Conservation (phyloP, 1,140 invertebrate genomes). For the Sipha flava region DNA sequence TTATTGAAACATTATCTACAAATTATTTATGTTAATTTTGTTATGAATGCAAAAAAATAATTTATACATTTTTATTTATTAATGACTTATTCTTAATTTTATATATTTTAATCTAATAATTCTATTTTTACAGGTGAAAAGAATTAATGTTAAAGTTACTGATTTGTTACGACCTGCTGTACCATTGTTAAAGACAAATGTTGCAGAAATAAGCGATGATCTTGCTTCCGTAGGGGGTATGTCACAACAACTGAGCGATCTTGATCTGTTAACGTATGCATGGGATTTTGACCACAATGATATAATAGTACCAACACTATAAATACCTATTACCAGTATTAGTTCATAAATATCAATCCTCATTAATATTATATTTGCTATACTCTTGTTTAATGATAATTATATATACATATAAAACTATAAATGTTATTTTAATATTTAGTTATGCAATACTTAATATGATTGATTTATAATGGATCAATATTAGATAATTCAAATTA, state of each 20-base stretch:
- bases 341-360: background rate
- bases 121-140: conserved; percentile 10
- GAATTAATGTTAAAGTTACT: conserved; percentile 17
- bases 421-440: background rate
- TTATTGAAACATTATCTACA: too few relatives aligned
- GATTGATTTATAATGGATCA: too few relatives aligned
- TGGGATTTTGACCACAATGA: conserved; percentile 36
- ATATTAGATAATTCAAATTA: background rate
- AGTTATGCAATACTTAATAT: too few relatives aligned
- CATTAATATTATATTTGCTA: background rate
- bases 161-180: conserved; percentile 36
- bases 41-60: too few relatives aligned
- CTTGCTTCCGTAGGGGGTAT: conserved; percentile 21
- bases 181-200: conserved; percentile 33
- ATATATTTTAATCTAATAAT: background rate
- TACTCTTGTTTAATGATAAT: background rate
- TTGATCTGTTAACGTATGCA: conserved; percentile 32
- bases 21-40: too few relatives aligned
- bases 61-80: too few relatives aligned
- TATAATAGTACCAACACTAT: background rate
- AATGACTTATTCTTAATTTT: too few relatives aligned
- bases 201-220: conserved; percentile 38
- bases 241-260: conserved; percentile 32
- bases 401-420: background rate
- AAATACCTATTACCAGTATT: background rate